Percentiles rank a stretch among this genome's conserved stretches.
These are phyloP conservation scores for Hydriomena furcata DNA, from an alignment of 2,888 invertebrate genomes.

Conservation along the genomic window DNA sequence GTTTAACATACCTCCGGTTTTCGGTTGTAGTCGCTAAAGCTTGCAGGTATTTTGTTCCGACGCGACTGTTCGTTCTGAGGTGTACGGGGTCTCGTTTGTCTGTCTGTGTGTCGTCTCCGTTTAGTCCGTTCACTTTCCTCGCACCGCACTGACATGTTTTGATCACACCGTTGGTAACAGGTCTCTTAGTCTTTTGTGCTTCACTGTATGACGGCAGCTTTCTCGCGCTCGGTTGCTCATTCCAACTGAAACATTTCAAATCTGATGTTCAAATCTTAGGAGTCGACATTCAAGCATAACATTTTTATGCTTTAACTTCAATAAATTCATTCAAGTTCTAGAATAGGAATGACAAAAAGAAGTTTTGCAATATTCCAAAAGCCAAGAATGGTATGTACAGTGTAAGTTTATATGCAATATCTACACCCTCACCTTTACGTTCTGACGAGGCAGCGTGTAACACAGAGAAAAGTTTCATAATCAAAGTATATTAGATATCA, in stretches of 20 bases:
- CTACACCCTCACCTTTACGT: slow-evolving; percentile 74
- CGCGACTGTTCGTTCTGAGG: slow-evolving; percentile 72
- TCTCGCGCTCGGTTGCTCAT: slow-evolving; percentile 79
- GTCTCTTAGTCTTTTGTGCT: slow-evolving; percentile 81
- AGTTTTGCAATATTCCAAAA: background rate
- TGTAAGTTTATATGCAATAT: slow-evolving; percentile 24
- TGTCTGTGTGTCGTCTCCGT: slow-evolving; percentile 52
- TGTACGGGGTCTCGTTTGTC: slow-evolving; percentile 62
- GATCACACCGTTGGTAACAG: slow-evolving; percentile 67
- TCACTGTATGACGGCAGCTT: slow-evolving; percentile 81
- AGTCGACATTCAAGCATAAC: too few relatives aligned
- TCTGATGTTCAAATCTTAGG: background rate
- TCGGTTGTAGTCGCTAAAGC: slow-evolving; percentile 69
- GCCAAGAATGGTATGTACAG: slow-evolving; percentile 7
- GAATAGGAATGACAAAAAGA: too few relatives aligned
- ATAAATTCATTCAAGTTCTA: too few relatives aligned
- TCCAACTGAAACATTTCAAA: slow-evolving; percentile 67
- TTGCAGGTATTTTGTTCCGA: slow-evolving; percentile 77
- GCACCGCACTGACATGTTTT: slow-evolving; percentile 75
- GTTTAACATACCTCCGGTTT: slow-evolving; percentile 62
- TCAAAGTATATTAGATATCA: slow-evolving; percentile 54
- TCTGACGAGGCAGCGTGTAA: slow-evolving; percentile 81
- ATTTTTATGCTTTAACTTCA: background rate
- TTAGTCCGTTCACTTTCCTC: slow-evolving; percentile 66
- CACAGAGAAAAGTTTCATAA: slow-evolving; percentile 74